Evolutionary conservation across 1,140 invertebrate genomes (phyloP).

Genomic region (Panonychus citri): DNA sequence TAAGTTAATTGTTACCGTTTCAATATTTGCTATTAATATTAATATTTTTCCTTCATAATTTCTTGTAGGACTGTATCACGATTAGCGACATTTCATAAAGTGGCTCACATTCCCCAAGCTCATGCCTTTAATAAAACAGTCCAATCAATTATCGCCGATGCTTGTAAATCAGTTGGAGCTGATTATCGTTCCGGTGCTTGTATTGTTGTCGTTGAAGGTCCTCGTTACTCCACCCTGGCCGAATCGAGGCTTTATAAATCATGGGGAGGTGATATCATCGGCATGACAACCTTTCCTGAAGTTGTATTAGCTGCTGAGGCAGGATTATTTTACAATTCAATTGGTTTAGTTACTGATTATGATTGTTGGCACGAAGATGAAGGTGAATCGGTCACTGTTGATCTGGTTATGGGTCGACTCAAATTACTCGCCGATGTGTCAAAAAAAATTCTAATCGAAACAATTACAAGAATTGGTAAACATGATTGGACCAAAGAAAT

Average conservation of each 20-base stretch:
- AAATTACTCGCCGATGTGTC: conserved; percentile 5
- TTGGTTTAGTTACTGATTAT: conserved; percentile 89
- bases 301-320: conserved; percentile 76
- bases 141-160: conserved; percentile 35
- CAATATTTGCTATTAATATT: too few species aligned
- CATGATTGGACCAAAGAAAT: conserved; percentile 13
- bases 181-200: conserved; percentile 44
- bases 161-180: conserved; percentile 34
- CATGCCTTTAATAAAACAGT: conserved; percentile 54
- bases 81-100: conserved; percentile 68
- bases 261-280: conserved; percentile 75
- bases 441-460: conserved; percentile 8
- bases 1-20: neutral
- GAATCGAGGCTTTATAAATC: conserved; percentile 64
- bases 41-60: too few species aligned
- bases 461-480: conserved; percentile 9
- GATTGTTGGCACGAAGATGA: conserved; percentile 74
- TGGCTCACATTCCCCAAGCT: conserved; percentile 79
- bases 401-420: conserved; percentile 9
- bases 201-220: conserved; percentile 76
- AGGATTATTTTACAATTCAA: conserved; percentile 68
- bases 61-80: conserved; percentile 30
- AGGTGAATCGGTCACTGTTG: conserved; percentile 16
- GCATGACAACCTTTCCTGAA: conserved; percentile 93
- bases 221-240: conserved; percentile 71